Conservation (phyloP, 2,888 invertebrate genomes). For the Oxytorus armatus region DNA sequence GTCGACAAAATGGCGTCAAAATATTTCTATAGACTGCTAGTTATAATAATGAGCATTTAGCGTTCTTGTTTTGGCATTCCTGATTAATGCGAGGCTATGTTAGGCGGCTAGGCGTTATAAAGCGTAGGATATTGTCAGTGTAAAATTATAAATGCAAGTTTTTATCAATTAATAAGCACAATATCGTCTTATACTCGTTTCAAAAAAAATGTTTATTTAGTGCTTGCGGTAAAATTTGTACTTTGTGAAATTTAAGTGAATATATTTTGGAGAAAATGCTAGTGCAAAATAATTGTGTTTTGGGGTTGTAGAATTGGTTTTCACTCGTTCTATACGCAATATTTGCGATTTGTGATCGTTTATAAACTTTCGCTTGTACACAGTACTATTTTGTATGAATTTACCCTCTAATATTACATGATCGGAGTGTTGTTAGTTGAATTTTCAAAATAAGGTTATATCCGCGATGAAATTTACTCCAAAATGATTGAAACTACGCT, state of each 20-base stretch:
- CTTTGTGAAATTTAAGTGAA: background rate
- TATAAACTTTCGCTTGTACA: background rate
- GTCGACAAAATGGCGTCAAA: background rate
- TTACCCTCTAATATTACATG: background rate
- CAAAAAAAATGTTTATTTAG: constrained; percentile 39
- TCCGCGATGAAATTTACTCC: background rate
- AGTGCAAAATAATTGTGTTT: constrained; percentile 27
- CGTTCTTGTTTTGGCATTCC: background rate
- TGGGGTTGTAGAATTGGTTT: constrained; percentile 29
- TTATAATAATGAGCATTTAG: background rate
- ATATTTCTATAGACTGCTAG: constrained; percentile 27
- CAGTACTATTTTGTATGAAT: background rate
- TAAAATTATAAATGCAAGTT: constrained; percentile 53
- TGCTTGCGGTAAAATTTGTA: background rate
- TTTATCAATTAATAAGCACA: constrained; percentile 22
- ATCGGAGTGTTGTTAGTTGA: background rate
- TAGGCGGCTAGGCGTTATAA: constrained; percentile 64
- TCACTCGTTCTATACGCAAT: constrained; percentile 1
- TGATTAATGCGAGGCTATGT: constrained; percentile 47
- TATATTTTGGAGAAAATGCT: constrained; percentile 6
- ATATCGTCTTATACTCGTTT: constrained; percentile 3
- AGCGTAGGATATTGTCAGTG: constrained; percentile 58
- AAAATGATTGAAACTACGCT: constrained; percentile 8
- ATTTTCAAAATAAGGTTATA: constrained; percentile 40
- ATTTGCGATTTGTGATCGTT: constrained; percentile 22